A percentile compares a stretch with the other conserved stretches of the same genome.
phyloP scores from a whole-genome alignment of 2,113 vertebrate species.

The Callaeas wilsoni region DNA sequence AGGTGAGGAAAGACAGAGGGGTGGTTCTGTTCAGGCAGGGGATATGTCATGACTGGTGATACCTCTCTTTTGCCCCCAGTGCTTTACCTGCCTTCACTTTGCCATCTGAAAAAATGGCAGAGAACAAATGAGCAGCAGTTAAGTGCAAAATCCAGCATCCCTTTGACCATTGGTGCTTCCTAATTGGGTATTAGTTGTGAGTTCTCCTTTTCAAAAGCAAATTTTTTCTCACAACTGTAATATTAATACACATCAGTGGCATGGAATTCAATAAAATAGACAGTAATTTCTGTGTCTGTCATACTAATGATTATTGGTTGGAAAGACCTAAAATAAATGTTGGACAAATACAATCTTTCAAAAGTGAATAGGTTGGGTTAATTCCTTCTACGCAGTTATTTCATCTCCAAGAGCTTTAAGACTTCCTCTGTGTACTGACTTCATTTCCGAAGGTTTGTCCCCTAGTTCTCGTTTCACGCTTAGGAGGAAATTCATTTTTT shows the following conservation, averaged over 20 bases:
- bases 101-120: not conserved
- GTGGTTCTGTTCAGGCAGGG: not conserved
- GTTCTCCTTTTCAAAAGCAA: not conserved
- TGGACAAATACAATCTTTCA: not conserved
- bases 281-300: slow-evolving; percentile 37
- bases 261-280: slow-evolving; percentile 35
- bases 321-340: slow-evolving; percentile 23
- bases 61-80: not conserved
- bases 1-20: not conserved
- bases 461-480: not conserved
- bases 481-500: not conserved
- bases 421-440: not conserved
- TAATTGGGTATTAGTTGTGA: not conserved
- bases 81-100: not conserved
- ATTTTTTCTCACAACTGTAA: not conserved
- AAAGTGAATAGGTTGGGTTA: not conserved
- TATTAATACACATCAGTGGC: slow-evolving; percentile 11
- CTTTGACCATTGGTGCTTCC: not conserved
- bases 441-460: slow-evolving; percentile 9
- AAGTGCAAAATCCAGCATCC: not conserved
- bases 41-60: not conserved
- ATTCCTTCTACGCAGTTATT: not conserved
- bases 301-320: slow-evolving; percentile 14
- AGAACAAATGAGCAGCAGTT: not conserved
- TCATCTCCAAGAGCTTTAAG: not conserved